Evolutionary conservation across 1,140 invertebrate species (phyloP).

Genomic region (Plodia interpunctella): DNA sequence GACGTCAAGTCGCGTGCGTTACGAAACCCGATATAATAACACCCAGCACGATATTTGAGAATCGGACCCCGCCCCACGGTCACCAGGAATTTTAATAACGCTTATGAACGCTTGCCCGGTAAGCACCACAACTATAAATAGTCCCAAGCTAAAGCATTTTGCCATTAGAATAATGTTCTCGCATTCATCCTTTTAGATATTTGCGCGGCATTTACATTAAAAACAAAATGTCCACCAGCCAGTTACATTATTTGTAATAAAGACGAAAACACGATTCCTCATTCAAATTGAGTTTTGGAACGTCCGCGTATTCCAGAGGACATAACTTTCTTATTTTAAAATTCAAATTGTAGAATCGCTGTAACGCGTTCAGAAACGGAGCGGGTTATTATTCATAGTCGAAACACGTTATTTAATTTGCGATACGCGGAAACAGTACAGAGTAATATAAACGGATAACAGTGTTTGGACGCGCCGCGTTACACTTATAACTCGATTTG

Average conservation of each 20-base stretch:
- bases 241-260: not conserved
- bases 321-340: conserved; percentile 35
- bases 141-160: not conserved
- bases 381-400: conserved; percentile 45
- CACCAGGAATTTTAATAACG: conserved; percentile 36
- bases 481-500: conserved; percentile 66
- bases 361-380: conserved; percentile 5
- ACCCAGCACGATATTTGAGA: conserved; percentile 28
- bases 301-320: not conserved
- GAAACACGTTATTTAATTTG: conserved; percentile 64
- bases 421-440: conserved; percentile 52
- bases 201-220: not conserved
- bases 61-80: conserved; percentile 27
- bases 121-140: not conserved
- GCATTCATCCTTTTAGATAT: not conserved
- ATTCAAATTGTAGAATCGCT: conserved; percentile 30
- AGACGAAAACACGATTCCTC: not conserved
- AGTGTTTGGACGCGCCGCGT: conserved; percentile 40
- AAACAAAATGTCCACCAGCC: not conserved
- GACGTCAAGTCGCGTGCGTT: conserved; percentile 49
- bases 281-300: not conserved
- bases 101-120: conserved; percentile 19
- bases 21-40: conserved; percentile 41
- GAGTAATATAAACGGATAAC: conserved; percentile 62
- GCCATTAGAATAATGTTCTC: not conserved